phyloP scores from a whole-genome alignment of 2,113 vertebrate genomes.

The Cyphomyrus plagiostoma region DNA sequence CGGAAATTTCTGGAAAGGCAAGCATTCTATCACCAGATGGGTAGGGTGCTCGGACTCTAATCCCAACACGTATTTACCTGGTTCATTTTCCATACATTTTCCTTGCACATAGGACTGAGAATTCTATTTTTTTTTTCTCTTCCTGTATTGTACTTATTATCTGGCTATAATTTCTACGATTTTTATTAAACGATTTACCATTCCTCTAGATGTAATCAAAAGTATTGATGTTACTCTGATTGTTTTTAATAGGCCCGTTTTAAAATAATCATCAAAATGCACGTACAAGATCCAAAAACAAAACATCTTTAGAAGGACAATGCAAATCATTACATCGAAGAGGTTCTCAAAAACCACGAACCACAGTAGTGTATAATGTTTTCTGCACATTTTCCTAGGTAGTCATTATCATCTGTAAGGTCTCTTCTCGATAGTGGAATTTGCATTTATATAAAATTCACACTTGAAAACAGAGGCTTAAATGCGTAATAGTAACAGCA shows the following conservation, averaged over 20 bases:
- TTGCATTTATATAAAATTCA: background rate
- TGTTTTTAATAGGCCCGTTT: background rate
- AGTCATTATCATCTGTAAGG: background rate
- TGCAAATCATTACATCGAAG: background rate
- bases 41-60: background rate
- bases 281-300: background rate
- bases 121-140: background rate
- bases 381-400: background rate
- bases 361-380: background rate
- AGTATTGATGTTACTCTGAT: background rate
- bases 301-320: background rate
- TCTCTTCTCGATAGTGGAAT: background rate
- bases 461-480: background rate
- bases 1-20: background rate
- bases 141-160: background rate
- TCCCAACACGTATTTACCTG: background rate
- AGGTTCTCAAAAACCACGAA: background rate
- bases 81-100: background rate
- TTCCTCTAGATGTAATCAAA: background rate
- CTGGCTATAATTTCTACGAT: background rate
- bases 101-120: background rate
- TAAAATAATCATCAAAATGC: background rate
- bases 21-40: slow-evolving; percentile 1
- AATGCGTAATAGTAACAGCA: background rate
- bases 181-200: background rate